Conservation (phyloP, 2,113 vertebrate species). For the Meleagris gallopavo region DNA sequence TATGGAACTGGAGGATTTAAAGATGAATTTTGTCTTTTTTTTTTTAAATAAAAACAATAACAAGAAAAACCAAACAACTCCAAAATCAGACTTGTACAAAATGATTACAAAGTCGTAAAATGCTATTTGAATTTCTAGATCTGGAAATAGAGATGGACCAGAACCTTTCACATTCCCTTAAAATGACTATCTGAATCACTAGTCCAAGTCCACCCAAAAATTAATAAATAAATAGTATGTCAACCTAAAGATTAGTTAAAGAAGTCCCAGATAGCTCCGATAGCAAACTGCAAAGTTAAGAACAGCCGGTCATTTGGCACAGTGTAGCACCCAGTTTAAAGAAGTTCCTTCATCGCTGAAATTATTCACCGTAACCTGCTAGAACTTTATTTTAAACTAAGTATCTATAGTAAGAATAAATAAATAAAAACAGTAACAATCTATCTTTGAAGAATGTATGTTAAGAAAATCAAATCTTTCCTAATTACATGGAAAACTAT, state of each 20-base stretch:
- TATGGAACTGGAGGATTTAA: not conserved
- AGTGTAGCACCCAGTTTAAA: not conserved
- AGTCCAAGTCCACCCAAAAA: not conserved
- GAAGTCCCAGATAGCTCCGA: not conserved
- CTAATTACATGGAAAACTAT: not conserved
- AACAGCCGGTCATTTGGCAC: not conserved
- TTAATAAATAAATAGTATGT: not conserved
- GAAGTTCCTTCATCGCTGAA: not conserved
- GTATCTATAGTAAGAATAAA: not conserved
- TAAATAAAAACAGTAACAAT: not conserved
- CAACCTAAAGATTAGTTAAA: not conserved
- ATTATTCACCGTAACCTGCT: not conserved
- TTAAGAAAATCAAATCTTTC: not conserved
- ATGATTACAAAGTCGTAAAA: not conserved
- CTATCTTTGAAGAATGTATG: not conserved
- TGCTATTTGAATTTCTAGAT: not conserved
- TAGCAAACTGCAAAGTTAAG: not conserved
- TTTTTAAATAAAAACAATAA: not conserved
- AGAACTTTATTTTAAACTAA: not conserved
- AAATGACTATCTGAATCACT: not conserved
- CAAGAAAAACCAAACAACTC: not conserved
- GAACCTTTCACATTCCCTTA: not conserved
- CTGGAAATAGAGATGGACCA: not conserved
- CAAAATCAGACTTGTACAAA: not conserved
- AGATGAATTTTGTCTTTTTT: not conserved